Percentiles rank a stretch among this genome's conserved stretches.
These are phyloP conservation scores for Arenaria interpres DNA, from an alignment of 2,113 vertebrate genomes.

Conservation along the genomic window DNA sequence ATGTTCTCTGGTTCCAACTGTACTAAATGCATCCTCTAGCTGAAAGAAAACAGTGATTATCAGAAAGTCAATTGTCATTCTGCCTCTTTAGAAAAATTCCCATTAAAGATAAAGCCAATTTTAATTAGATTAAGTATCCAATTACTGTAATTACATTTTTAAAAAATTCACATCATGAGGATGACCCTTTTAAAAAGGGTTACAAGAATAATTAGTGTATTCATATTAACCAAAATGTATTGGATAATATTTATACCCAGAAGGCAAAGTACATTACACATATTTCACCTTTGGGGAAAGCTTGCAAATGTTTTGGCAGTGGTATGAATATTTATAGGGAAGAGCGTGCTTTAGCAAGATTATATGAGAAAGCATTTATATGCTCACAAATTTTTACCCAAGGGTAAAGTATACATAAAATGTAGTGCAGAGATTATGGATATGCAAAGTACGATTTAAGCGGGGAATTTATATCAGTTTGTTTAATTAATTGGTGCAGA, in stretches of 20 bases:
- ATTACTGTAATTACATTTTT: slow-evolving; percentile 88
- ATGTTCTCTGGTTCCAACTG: slow-evolving; percentile 25
- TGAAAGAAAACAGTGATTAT: slow-evolving; percentile 81
- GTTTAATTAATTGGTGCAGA: slow-evolving; percentile 78
- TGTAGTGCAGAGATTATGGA: slow-evolving; percentile 78
- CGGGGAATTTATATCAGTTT: slow-evolving; percentile 75
- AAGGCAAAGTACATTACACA: slow-evolving; percentile 82
- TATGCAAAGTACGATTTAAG: slow-evolving; percentile 77
- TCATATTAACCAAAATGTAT: slow-evolving; percentile 86
- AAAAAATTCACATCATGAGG: slow-evolving; percentile 83
- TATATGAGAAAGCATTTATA: slow-evolving; percentile 83
- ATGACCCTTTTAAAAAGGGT: slow-evolving; percentile 85
- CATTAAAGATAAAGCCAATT: slow-evolving; percentile 86
- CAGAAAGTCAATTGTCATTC: slow-evolving; percentile 85
- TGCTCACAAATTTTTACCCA: slow-evolving; percentile 81
- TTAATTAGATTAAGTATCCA: slow-evolving; percentile 90
- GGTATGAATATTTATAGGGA: slow-evolving; percentile 85
- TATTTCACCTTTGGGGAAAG: slow-evolving; percentile 85
- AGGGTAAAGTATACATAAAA: slow-evolving; percentile 82
- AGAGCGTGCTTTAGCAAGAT: slow-evolving; percentile 80
- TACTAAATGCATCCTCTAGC: slow-evolving; percentile 69
- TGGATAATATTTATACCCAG: slow-evolving; percentile 86
- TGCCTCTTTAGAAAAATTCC: slow-evolving; percentile 82
- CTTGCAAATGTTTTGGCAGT: slow-evolving; percentile 81
- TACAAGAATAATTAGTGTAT: slow-evolving; percentile 86